Percentiles rank a stretch among this genome's conserved stretches.
phyloP scores from a whole-genome alignment of 2,888 invertebrate species.

The Cistogaster globosa region DNA sequence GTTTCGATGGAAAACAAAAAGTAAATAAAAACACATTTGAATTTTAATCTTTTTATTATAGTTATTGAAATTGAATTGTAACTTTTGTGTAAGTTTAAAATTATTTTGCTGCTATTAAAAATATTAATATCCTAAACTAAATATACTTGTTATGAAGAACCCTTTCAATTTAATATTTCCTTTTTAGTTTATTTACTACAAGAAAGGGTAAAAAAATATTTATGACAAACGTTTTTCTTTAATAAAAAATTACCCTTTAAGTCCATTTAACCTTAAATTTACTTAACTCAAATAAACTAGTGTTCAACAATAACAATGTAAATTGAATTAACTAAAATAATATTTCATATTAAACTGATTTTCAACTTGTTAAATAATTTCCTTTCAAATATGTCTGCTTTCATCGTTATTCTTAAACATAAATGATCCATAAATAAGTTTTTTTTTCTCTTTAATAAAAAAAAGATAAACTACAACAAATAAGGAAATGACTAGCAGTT shows the following conservation, averaged over 20 bases:
- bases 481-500: slow-evolving; percentile 54
- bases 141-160: too few relatives aligned
- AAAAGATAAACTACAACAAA: neutral
- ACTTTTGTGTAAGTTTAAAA: too few relatives aligned
- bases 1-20: too few relatives aligned
- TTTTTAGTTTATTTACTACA: too few relatives aligned
- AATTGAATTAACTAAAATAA: slow-evolving; percentile 4
- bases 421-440: slow-evolving; percentile 59
- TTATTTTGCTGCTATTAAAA: too few relatives aligned
- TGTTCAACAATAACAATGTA: neutral
- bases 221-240: too few relatives aligned
- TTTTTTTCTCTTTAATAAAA: slow-evolving; percentile 1
- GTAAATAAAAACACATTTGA: too few relatives aligned
- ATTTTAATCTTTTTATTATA: too few relatives aligned
- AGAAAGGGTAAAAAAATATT: too few relatives aligned
- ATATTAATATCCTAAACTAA: too few relatives aligned
- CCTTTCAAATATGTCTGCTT: slow-evolving; percentile 39
- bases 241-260: neutral
- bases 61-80: too few relatives aligned
- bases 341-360: slow-evolving; percentile 23
- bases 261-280: neutral
- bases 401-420: slow-evolving; percentile 35
- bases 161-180: too few relatives aligned
- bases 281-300: neutral
- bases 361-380: slow-evolving; percentile 55